phyloP scores from a whole-genome alignment of 2,113 vertebrate species.

The Corythornis madagascariensis region DNA sequence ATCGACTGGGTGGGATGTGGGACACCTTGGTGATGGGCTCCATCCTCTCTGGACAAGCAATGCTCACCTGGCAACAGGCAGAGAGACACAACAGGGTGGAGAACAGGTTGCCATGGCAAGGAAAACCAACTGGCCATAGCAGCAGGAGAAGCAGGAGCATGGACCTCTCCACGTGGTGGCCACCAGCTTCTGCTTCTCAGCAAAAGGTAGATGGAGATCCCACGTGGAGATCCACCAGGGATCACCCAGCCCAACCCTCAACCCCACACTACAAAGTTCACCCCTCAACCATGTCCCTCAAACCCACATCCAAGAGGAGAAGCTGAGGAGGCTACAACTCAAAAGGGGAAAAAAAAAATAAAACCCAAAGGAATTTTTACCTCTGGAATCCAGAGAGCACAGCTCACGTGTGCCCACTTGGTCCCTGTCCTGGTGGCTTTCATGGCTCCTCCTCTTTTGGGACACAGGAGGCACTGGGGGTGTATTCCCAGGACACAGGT shows the following conservation, averaged over 20 bases:
- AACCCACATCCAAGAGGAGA: too few relatives aligned
- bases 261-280: too few relatives aligned
- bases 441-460: constrained; percentile 96
- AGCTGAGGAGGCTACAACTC: background rate
- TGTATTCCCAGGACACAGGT: constrained; percentile 92
- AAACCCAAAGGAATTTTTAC: constrained; percentile 68
- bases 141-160: too few relatives aligned
- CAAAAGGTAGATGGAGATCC: too few relatives aligned
- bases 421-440: constrained; percentile 93
- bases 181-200: too few relatives aligned
- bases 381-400: constrained; percentile 98
- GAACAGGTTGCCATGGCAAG: background rate
- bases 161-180: too few relatives aligned
- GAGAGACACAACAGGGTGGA: background rate
- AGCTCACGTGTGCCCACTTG: constrained; percentile 98
- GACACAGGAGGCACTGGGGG: constrained; percentile 94
- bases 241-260: too few relatives aligned
- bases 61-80: constrained; percentile 86
- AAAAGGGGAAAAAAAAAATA: background rate
- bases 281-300: too few relatives aligned
- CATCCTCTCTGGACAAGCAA: constrained; percentile 97
- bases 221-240: too few relatives aligned
- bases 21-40: constrained; percentile 98
- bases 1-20: constrained; percentile 95
- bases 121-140: background rate